Evolutionary conservation across 2,888 invertebrate genomes (phyloP), one percentile per base, ranked within the genome.

Genomic region (Rhogogaster chlorosoma): DNA sequence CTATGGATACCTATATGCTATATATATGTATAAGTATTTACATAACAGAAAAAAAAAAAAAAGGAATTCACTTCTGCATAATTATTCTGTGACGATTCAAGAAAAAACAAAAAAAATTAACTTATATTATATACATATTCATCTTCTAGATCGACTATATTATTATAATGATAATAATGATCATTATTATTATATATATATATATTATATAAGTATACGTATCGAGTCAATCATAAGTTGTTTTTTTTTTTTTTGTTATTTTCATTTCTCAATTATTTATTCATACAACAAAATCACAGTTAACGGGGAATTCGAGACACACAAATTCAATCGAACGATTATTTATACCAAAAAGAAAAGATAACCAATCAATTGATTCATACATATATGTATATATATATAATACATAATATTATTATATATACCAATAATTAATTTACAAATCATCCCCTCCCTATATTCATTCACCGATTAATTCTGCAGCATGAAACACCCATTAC

Each of bases 281-380:
- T 70, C n/a, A 36, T 32, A 6, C 1, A 49, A 86, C 75, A 73
- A 85, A 87, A 87, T 87, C 87, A 87, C 87, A 87, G 87, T 85
- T 84, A 87, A 85, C 64, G 86, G 61, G 45, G 57, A 45, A 38
- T 7, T 53, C 53, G 53, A n/a, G 6, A 53, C n/a, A 5, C 61
- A 22, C n/a, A 61, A 61, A 61, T 61, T 26, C n/a, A 26, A 61
- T 26, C 9, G 26, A 61, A 61, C 22, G 12, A 61, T 26, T 61
- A 26, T 26, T 6, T 61, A 26, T 61, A 26, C 12, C 12, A 45
- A 45, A 15, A 45, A 3, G 2, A 45, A 45, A 45, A 15, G 42
- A 12, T 45, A 45, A 12, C 15, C 45, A 15, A 45, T 45, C 45
- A 45, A 45, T 45, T 15, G 45, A 53, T 53, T 18, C 18, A 18